A percentile compares a stretch with the other conserved stretches of the same genome.
Evolutionary conservation across 2,888 invertebrate species (phyloP).

Genomic region (Malacosoma neustria): DNA sequence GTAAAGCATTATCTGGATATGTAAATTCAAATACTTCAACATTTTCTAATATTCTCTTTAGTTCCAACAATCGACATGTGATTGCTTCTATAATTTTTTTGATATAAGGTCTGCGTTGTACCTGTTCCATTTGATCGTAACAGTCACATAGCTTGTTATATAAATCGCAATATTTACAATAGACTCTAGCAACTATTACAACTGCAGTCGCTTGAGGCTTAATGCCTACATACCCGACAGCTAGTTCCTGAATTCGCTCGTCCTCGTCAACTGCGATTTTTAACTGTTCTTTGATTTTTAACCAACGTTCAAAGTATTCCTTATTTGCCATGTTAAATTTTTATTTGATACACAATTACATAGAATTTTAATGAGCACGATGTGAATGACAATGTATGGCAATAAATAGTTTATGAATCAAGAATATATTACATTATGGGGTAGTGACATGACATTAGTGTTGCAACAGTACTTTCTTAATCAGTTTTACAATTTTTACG

Average conservation of each 20-base stretch:
- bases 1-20: conserved; percentile 82
- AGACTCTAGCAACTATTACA: conserved; percentile 64
- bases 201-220: conserved; percentile 65
- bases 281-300: conserved; percentile 45
- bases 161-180: conserved; percentile 65
- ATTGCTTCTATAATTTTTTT: conserved; percentile 75
- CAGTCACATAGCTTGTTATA: conserved; percentile 74
- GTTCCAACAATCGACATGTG: conserved; percentile 74
- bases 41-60: conserved; percentile 71
- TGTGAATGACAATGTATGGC: no score
- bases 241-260: conserved; percentile 41
- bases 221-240: conserved; percentile 34
- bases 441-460: no score
- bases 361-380: no score
- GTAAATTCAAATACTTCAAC: conserved; percentile 77
- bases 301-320: conserved; percentile 51
- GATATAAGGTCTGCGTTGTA: conserved; percentile 74
- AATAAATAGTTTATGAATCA: no score
- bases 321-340: conserved; percentile 41
- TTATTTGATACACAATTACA: no score
- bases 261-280: conserved; percentile 37
- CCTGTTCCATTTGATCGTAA: conserved; percentile 77
- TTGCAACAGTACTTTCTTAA: no score
- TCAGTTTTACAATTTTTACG: no score
- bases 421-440: no score